These are phyloP conservation scores for Pseudochaenichthys georgianus DNA, from an alignment of 2,797 vertebrate genomes.

Conservation along the genomic window DNA sequence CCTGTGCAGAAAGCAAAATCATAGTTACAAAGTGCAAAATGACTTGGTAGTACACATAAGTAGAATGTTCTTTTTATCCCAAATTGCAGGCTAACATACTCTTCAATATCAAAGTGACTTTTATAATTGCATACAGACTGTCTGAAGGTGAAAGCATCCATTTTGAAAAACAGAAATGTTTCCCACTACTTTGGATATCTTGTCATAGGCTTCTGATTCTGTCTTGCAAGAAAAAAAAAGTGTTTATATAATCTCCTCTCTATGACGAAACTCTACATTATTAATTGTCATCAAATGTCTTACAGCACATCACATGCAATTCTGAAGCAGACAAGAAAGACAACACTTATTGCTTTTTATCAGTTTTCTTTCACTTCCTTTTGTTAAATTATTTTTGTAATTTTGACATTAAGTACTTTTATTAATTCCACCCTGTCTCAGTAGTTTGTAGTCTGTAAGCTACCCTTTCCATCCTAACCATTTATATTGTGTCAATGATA, in stretches of 20 bases:
- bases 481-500: neutral
- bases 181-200: neutral
- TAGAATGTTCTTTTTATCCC: constrained; percentile 3
- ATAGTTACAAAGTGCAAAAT: neutral
- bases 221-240: neutral
- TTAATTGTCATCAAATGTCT: no score
- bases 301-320: no score
- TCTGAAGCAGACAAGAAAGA: no score
- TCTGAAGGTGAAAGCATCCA: neutral
- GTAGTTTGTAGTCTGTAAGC: neutral
- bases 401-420: neutral
- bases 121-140: constrained; percentile 4
- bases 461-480: neutral
- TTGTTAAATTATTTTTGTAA: no score
- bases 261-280: neutral
- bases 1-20: neutral
- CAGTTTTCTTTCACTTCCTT: no score
- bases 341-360: no score
- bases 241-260: neutral
- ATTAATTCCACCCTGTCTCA: neutral
- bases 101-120: constrained; percentile 7
- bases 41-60: neutral
- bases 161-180: constrained; percentile 12
- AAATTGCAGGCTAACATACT: neutral
- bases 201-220: constrained; percentile 8